These are phyloP conservation scores for Taurulus bubalis DNA, from an alignment of 2,113 vertebrate species.

Conservation along the genomic window DNA sequence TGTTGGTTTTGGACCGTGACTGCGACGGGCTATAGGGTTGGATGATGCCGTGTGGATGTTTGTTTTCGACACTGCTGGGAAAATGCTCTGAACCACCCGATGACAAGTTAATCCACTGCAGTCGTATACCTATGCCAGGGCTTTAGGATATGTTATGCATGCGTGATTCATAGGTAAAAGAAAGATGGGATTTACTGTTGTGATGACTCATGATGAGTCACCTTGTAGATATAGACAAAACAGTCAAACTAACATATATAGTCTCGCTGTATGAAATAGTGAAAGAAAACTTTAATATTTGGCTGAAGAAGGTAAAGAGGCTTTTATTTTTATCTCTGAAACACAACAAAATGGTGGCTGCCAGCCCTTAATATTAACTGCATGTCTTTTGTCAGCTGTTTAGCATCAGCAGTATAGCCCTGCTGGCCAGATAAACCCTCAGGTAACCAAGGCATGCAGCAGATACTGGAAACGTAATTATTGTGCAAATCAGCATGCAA, in stretches of 20 bases:
- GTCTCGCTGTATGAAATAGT: not conserved
- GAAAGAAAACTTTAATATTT: slow-evolving; percentile 21
- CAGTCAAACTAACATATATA: slow-evolving; percentile 23
- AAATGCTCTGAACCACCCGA: slow-evolving; percentile 55
- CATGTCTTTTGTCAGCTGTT: slow-evolving; percentile 25
- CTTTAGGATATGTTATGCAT: slow-evolving; percentile 55
- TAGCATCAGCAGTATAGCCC: not conserved
- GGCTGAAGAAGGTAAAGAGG: not conserved
- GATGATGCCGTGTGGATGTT: slow-evolving; percentile 55
- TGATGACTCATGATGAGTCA: slow-evolving; percentile 75
- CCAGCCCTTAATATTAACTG: slow-evolving; percentile 3
- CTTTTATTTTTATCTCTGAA: not conserved
- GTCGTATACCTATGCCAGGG: slow-evolving; percentile 50
- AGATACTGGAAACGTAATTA: slow-evolving; percentile 29
- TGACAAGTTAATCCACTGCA: slow-evolving; percentile 75
- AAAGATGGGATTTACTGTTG: slow-evolving; percentile 71
- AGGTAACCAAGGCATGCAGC: slow-evolving; percentile 20
- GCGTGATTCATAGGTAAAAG: slow-evolving; percentile 71
- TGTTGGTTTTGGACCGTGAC: slow-evolving; percentile 32
- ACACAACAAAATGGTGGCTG: slow-evolving; percentile 5
- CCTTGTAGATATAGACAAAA: slow-evolving; percentile 47
- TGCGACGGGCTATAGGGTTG: slow-evolving; percentile 37
- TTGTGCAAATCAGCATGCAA: slow-evolving; percentile 27
- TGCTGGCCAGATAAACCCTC: slow-evolving; percentile 21
- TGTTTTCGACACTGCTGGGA: slow-evolving; percentile 55